A percentile compares a stretch with the other conserved stretches of the same genome.
Evolutionary conservation across 2,797 vertebrate species (phyloP).

Genomic region (Clamator glandarius): DNA sequence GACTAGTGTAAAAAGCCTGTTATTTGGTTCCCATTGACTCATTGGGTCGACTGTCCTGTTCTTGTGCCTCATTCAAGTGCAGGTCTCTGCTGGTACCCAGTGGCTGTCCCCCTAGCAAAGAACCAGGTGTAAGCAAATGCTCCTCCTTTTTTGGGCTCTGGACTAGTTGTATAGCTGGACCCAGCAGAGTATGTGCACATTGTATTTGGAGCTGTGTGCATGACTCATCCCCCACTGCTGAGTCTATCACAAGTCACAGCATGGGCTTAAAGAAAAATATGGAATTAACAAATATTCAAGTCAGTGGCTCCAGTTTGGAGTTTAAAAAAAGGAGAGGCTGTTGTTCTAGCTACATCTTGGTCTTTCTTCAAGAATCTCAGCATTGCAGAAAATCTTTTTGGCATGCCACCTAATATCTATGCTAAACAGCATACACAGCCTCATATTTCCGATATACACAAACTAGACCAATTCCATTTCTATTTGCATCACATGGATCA

Average conservation of each 20-base stretch:
- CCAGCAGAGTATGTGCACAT: background rate
- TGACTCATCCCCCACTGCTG: background rate
- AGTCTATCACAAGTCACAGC: background rate
- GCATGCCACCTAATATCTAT: background rate
- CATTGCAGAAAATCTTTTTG: background rate
- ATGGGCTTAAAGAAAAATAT: background rate
- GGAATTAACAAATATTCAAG: background rate
- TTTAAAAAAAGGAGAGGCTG: background rate
- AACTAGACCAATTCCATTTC: conserved; percentile 75
- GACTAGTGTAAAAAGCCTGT: background rate
- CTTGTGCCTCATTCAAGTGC: background rate
- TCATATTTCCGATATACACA: conserved; percentile 71
- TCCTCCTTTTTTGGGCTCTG: background rate
- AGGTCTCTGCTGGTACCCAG: background rate
- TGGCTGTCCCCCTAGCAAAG: background rate
- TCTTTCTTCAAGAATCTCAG: conserved; percentile 24
- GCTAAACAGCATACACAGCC: background rate
- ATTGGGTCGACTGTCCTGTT: background rate
- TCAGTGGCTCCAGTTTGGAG: background rate
- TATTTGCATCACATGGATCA: conserved; percentile 35
- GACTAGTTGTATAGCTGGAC: background rate
- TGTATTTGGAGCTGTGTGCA: background rate
- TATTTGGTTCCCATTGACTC: background rate
- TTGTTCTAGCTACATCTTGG: background rate
- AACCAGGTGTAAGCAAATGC: background rate